A percentile compares a stretch with the other conserved stretches of the same genome.
Evolutionary conservation across 2,888 invertebrate species (phyloP).

Genomic region (Aporophyla lueneburgensis): DNA sequence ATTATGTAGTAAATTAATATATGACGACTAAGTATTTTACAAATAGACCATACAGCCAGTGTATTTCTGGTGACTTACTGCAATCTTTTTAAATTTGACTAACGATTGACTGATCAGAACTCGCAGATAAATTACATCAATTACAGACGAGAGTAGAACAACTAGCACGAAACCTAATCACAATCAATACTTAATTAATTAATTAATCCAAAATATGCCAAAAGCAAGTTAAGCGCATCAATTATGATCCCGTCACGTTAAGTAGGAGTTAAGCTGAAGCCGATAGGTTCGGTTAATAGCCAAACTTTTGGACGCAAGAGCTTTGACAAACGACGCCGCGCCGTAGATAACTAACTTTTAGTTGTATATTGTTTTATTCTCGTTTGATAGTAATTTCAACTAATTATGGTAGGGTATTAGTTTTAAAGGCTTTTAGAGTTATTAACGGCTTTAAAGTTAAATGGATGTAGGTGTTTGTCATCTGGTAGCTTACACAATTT

Average conservation of each 20-base stretch:
- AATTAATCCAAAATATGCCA: slow-evolving; percentile 66
- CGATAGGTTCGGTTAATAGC: slow-evolving; percentile 73
- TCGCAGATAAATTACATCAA: slow-evolving; percentile 1
- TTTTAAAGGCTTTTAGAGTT: slow-evolving; percentile 22
- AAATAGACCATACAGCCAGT: background rate
- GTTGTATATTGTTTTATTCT: slow-evolving; percentile 64
- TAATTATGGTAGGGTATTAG: slow-evolving; percentile 51
- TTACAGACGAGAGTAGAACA: slow-evolving; percentile 1
- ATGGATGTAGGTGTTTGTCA: slow-evolving; percentile 19
- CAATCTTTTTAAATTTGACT: background rate
- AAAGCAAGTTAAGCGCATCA: slow-evolving; percentile 71
- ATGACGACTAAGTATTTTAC: background rate
- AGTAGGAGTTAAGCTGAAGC: slow-evolving; percentile 72
- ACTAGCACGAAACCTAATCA: slow-evolving; percentile 25
- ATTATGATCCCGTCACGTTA: slow-evolving; percentile 73
- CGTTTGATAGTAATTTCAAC: slow-evolving; percentile 59
- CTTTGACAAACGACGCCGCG: slow-evolving; percentile 74
- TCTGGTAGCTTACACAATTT: slow-evolving; percentile 1
- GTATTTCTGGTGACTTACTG: background rate
- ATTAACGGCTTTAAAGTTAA: slow-evolving; percentile 29
- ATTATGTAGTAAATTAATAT: too few species aligned
- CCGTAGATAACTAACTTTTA: slow-evolving; percentile 66
- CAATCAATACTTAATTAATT: slow-evolving; percentile 55
- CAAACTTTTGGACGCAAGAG: slow-evolving; percentile 69
- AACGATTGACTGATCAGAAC: too few species aligned